Conservation (phyloP, 2,797 vertebrate species). For the Onychomys torridus region DNA sequence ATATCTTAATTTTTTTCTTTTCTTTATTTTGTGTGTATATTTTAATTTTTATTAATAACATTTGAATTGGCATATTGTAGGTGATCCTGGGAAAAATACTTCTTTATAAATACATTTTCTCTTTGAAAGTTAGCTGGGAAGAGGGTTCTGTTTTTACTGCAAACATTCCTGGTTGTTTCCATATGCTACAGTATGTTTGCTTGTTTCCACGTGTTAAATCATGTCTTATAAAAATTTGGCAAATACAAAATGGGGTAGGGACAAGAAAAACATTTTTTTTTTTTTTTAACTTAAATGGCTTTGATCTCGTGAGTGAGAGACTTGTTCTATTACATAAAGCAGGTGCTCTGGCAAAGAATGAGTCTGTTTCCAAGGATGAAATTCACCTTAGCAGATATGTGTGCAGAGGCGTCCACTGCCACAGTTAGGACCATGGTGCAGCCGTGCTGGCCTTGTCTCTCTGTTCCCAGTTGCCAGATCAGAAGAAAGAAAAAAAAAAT, state of each 20-base stretch:
- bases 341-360: background rate
- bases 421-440: background rate
- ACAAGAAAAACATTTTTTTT: slow-evolving; percentile 1
- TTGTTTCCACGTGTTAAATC: background rate
- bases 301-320: slow-evolving; percentile 42
- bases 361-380: background rate
- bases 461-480: background rate
- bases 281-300: background rate
- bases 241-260: slow-evolving; percentile 12
- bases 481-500: background rate
- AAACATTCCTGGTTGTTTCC: slow-evolving; percentile 40
- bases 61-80: background rate
- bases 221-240: background rate
- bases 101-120: slow-evolving; percentile 31
- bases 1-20: background rate
- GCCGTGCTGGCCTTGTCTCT: too few species aligned
- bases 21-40: background rate
- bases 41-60: background rate
- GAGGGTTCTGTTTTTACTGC: slow-evolving; percentile 16
- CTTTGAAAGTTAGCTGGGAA: slow-evolving; percentile 26
- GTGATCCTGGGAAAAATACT: background rate
- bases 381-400: background rate
- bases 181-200: background rate
- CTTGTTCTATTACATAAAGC: slow-evolving; percentile 4
- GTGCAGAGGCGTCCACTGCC: background rate